Evolutionary conservation across 2,113 vertebrate genomes (phyloP), one percentile per base, ranked within the genome.

Genomic region (Seriola dumerili): DNA sequence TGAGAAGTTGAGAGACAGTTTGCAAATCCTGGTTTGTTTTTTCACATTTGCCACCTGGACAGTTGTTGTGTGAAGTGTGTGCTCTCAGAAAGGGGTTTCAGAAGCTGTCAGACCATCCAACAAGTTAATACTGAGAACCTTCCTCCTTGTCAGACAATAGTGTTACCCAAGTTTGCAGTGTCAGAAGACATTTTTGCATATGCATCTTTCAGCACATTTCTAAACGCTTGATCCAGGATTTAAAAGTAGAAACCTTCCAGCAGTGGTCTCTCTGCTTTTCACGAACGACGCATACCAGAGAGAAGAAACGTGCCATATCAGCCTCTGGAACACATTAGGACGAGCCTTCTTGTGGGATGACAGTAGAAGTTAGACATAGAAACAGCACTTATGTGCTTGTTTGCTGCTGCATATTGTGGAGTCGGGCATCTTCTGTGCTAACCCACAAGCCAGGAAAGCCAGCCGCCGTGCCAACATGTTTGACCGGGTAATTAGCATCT

Each of bases 401-500:
- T 89, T 82, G 80, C 74, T 82, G 80, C 76, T 82, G 55, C 61
- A 74, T 17, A 81, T 78, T 78, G 65, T 82, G 72, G 65, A 83
- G 52, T 72, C 58, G 59, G 79, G 78, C 86, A 85, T 84, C 63
- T 72, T 89, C 44, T 84, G 40, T 67, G 48, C 46, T 2, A 89
- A 92, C 44, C 88, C 87, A 78, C 88, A 85, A 76, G 29, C 69
- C 73, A 73, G 86, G 65, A 61, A 74, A 82, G 71, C 65, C 72
- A 78, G 78, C 88, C 81, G 50, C 72, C 44, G 12, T 86, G 85
- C 90, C 89, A 90, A 76, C 80, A 79, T 85, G 84, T 91, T 92
- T 88, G 90, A 92, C 68, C 68, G 63, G 77, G 78, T 90, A 91
- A 92, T 94, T 93, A 94, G 88, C 75, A 80, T 90, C 88, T 63